Evolutionary conservation across 1,140 invertebrate genomes (phyloP), one percentile per base, ranked within the genome.

Genomic region (Ceratosolen solmsi): DNA sequence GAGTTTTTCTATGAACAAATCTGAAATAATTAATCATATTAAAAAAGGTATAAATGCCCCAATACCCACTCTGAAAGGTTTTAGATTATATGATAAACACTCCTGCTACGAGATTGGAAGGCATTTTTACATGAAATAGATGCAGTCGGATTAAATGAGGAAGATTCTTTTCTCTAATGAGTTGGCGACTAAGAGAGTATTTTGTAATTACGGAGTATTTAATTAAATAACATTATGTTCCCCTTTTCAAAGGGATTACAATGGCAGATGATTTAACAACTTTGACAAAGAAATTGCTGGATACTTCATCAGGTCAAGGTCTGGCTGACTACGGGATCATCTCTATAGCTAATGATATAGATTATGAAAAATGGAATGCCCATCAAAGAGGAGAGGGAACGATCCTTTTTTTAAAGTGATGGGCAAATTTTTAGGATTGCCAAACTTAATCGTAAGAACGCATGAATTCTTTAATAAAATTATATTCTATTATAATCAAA

Each of bases 351-450:
- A 74, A 74, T 33, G 46, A 74, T 30, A 7, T 74, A n/a, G 72
- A 74, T 54, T 74, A 74, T 74, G 38, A 74, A 20, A 74, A 74
- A 30, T 74, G 72, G 72, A 74, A 74, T 54, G 27, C 51, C 17
- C 17, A 20, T 27, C 49, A 74, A 9, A 7, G 72, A 5, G 2
- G n/a, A 33, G 72, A 74, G 49, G 27, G 46, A 22, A 74, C 27
- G 7, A 30, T 2, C 27, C n/a, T 30, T 15, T 25, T 63, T 63
- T 63, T 30, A 7, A 30, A 30, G 60, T 63, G 4, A 63, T 63
- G 60, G 60, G 60, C 7, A 3, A 63, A 17, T 63, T 63, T 30
- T 30, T 63, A 38, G 13, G 63, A 68, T 68, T 5, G 5, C 60
- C 60, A 11, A 63, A 27, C 7, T 30, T 63, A 15, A 5, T 63